Percentiles rank a stretch among this genome's conserved stretches.
Evolutionary conservation across 2,113 vertebrate genomes (phyloP).

Genomic region (Hiodon tergisus): DNA sequence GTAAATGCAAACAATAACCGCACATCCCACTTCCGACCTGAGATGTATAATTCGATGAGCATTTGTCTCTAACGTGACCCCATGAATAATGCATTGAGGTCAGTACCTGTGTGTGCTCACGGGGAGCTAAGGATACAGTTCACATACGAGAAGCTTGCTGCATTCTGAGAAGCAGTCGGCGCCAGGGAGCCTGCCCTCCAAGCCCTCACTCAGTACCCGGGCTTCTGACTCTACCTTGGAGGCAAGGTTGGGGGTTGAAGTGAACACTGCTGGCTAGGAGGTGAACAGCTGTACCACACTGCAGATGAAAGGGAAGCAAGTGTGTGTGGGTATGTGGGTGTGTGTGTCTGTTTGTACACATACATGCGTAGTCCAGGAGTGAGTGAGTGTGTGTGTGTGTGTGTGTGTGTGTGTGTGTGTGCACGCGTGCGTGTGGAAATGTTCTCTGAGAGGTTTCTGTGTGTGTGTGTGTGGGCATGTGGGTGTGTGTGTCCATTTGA

Average conservation of each 20-base stretch:
- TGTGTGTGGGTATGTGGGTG: slow-evolving; percentile 16
- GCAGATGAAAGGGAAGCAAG: slow-evolving; percentile 56
- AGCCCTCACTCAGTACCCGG: slow-evolving; percentile 12
- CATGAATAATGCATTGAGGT: slow-evolving; percentile 38
- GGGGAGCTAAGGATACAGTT: slow-evolving; percentile 8
- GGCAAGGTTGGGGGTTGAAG: slow-evolving; percentile 56
- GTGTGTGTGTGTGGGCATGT: background rate
- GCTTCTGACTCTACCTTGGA: slow-evolving; percentile 42
- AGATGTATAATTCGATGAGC: slow-evolving; percentile 21
- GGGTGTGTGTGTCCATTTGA: background rate
- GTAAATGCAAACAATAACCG: slow-evolving; percentile 13
- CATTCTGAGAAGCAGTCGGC: background rate
- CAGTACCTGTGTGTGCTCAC: slow-evolving; percentile 31
- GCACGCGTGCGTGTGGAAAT: slow-evolving; percentile 26
- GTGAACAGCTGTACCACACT: slow-evolving; percentile 62
- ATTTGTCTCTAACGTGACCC: slow-evolving; percentile 26
- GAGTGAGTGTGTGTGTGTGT: slow-evolving; percentile 22
- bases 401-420: slow-evolving; percentile 13
- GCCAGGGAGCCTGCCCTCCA: slow-evolving; percentile 1
- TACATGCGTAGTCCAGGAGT: slow-evolving; percentile 15
- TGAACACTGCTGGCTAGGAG: slow-evolving; percentile 58
- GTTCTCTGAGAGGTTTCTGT: slow-evolving; percentile 1
- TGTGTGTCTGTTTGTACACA: background rate
- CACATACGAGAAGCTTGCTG: background rate
- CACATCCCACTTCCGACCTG: slow-evolving; percentile 32